Conservation (phyloP, 2,888 invertebrate species). For the Conomelus anceps region DNA sequence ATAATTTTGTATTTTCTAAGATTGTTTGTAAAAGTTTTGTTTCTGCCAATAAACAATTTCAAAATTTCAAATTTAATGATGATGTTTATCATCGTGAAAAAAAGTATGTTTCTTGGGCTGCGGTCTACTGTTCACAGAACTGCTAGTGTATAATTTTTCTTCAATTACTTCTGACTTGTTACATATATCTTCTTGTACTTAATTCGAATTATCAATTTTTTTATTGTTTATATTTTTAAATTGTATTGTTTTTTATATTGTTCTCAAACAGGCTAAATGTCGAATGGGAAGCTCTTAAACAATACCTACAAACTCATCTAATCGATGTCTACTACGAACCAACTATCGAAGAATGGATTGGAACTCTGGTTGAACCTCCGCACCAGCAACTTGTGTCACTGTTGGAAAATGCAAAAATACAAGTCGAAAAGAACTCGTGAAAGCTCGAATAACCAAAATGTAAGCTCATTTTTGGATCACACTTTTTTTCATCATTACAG, state of each 20-base stretch:
- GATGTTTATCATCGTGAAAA: too few species aligned
- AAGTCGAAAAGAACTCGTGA: neutral
- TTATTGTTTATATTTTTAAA: too few species aligned
- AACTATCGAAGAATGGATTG: constrained; percentile 55
- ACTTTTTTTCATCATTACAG: too few species aligned
- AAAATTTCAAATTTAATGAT: too few species aligned
- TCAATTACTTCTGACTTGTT: neutral
- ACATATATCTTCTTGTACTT: neutral
- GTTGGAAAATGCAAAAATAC: neutral
- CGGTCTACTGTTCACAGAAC: too few species aligned
- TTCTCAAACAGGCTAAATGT: constrained; percentile 44
- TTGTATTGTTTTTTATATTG: neutral
- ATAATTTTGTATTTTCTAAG: too few species aligned
- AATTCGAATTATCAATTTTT: neutral
- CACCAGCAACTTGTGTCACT: neutral
- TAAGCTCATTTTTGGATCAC: too few species aligned
- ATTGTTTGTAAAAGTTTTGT: too few species aligned
- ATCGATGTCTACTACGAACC: constrained; percentile 50
- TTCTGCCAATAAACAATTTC: too few species aligned
- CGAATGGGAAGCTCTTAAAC: constrained; percentile 49
- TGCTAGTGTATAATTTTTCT: too few species aligned
- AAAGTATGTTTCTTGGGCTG: too few species aligned
- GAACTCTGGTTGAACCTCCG: constrained; percentile 51
- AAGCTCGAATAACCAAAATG: neutral
- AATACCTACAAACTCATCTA: constrained; percentile 48